These are phyloP conservation scores for Epinotia bilunana DNA, from an alignment of 2,888 invertebrate genomes.

Conservation along the genomic window DNA sequence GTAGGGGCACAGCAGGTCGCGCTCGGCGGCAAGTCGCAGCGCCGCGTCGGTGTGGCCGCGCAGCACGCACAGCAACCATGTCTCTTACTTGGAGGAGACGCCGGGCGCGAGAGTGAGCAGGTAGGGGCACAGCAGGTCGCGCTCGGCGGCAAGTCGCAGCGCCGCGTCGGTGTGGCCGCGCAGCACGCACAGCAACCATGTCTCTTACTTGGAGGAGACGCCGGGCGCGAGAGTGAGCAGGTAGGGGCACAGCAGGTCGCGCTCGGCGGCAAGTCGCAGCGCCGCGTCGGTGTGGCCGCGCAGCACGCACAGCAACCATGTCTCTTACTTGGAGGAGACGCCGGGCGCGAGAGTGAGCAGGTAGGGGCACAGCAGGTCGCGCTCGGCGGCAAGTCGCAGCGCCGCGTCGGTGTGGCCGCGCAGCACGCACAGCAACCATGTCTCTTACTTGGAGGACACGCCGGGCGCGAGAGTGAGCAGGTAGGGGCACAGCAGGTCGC, in stretches of 20 bases:
- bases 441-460: slow-evolving; percentile 85
- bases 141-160: slow-evolving; percentile 84
- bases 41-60: slow-evolving; percentile 85
- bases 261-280: slow-evolving; percentile 84
- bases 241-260: slow-evolving; percentile 85
- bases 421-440: slow-evolving; percentile 75
- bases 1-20: slow-evolving; percentile 85
- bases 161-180: slow-evolving; percentile 85
- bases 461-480: slow-evolving; percentile 87
- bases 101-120: slow-evolving; percentile 87
- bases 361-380: slow-evolving; percentile 85
- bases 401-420: slow-evolving; percentile 85
- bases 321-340: slow-evolving; percentile 85
- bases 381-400: slow-evolving; percentile 84
- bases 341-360: slow-evolving; percentile 87
- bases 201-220: slow-evolving; percentile 85
- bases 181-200: slow-evolving; percentile 79
- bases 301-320: slow-evolving; percentile 75
- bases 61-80: slow-evolving; percentile 75
- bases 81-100: slow-evolving; percentile 85
- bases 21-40: slow-evolving; percentile 84
- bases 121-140: slow-evolving; percentile 85
- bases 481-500: slow-evolving; percentile 85
- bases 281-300: slow-evolving; percentile 85
- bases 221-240: slow-evolving; percentile 87